Conservation (phyloP, 2,888 invertebrate genomes). For the Imbricaverruca yamaguchii region DNA sequence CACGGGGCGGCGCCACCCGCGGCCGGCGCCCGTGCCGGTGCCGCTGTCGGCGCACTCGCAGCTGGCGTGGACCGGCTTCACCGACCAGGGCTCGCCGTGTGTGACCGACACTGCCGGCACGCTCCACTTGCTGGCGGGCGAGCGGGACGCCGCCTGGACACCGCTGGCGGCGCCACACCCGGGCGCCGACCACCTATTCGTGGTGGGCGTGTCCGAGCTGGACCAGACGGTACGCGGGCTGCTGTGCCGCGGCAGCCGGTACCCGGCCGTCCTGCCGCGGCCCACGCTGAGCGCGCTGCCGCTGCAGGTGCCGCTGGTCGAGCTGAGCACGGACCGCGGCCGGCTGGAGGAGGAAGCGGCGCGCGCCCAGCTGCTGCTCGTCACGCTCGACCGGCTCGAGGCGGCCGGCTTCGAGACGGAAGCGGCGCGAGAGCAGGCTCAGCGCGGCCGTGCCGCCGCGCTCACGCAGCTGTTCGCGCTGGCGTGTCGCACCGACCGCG, state of each 20-base stretch:
- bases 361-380: constrained; percentile 24
- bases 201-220: constrained; percentile 68
- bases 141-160: constrained; percentile 63
- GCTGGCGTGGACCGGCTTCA: constrained; percentile 68
- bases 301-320: constrained; percentile 41
- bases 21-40: constrained; percentile 39
- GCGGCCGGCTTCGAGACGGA: constrained; percentile 24
- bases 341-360: constrained; percentile 28
- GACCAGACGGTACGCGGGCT: constrained; percentile 71
- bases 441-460: constrained; percentile 3
- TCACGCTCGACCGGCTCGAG: constrained; percentile 24
- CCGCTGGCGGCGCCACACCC: constrained; percentile 66
- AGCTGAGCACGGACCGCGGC: constrained; percentile 29
- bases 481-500: constrained; percentile 29
- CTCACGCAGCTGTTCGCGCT: constrained; percentile 25
- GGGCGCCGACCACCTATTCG: constrained; percentile 68
- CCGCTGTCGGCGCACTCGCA: constrained; percentile 60
- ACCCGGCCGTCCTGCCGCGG: constrained; percentile 76
- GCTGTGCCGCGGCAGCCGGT: constrained; percentile 77
- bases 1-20: constrained; percentile 20
- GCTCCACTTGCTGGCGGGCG: constrained; percentile 60
- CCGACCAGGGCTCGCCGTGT: constrained; percentile 71
- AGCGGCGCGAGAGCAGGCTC: constrained; percentile 17
- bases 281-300: constrained; percentile 71
- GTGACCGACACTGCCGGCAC: constrained; percentile 68